These are phyloP conservation scores for Plagodis pulveraria DNA, from an alignment of 2,888 invertebrate species.

Conservation along the genomic window DNA sequence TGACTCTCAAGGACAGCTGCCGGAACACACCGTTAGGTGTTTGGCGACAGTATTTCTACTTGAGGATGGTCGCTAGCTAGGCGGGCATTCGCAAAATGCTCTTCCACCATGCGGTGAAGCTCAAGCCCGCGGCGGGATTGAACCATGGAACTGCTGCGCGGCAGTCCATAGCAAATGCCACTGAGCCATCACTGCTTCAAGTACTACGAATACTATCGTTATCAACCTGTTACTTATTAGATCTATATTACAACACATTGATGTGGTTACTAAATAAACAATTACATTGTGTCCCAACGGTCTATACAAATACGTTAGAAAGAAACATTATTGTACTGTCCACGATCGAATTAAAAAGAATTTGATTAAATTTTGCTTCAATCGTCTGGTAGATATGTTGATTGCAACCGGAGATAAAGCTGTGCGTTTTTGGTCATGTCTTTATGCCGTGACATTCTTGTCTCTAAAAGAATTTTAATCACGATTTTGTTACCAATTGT, in stretches of 20 bases:
- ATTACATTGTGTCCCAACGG: slow-evolving; percentile 19
- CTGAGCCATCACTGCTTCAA: too few species aligned
- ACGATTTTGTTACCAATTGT: slow-evolving; percentile 38
- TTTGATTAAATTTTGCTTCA: slow-evolving; percentile 33
- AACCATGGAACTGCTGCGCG: too few species aligned
- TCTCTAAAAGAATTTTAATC: slow-evolving; percentile 36
- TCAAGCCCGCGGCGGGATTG: too few species aligned
- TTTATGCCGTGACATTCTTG: slow-evolving; percentile 28
- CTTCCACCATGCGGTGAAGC: too few species aligned
- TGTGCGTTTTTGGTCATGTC: slow-evolving; percentile 37
- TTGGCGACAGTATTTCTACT: too few species aligned
- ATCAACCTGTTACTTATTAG: slow-evolving; percentile 7
- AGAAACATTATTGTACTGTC: too few species aligned
- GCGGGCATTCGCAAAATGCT: too few species aligned
- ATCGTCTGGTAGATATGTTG: slow-evolving; percentile 29
- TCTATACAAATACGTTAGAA: slow-evolving; percentile 10
- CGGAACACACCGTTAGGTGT: too few species aligned
- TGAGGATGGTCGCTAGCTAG: too few species aligned
- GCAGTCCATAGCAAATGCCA: too few species aligned
- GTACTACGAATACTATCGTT: background rate
- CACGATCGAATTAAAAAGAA: slow-evolving; percentile 35
- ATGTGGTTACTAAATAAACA: slow-evolving; percentile 16
- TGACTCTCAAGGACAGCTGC: too few species aligned
- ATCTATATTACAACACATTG: slow-evolving; percentile 7
- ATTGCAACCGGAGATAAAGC: slow-evolving; percentile 38